phyloP scores from a whole-genome alignment of 1,140 invertebrate genomes.

The Bombus impatiens region DNA sequence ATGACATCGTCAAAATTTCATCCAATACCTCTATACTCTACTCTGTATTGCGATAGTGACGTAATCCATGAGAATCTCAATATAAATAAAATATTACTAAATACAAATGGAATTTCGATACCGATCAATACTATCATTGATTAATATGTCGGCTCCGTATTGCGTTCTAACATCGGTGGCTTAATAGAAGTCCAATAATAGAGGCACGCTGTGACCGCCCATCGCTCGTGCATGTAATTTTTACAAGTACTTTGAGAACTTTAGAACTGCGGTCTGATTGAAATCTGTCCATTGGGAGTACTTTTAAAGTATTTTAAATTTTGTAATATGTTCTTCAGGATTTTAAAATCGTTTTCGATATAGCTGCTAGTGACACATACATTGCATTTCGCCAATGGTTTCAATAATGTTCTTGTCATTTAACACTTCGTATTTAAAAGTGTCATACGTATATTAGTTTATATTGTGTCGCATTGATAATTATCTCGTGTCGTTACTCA shows the following conservation, averaged over 20 bases:
- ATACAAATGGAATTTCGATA: neutral
- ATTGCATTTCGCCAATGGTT: neutral
- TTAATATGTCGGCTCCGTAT: conserved; percentile 7
- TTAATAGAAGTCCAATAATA: conserved; percentile 7
- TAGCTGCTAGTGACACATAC: neutral
- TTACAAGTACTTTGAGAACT: neutral
- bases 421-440: too few species aligned
- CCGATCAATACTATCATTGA: neutral
- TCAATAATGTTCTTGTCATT: neutral
- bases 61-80: neutral
- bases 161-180: neutral
- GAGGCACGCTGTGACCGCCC: neutral
- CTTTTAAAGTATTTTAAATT: neutral
- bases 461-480: neutral
- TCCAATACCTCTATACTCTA: neutral
- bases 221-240: neutral
- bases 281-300: neutral
- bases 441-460: too few species aligned
- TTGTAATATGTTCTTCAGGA: neutral
- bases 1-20: neutral
- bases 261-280: neutral
- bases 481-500: neutral
- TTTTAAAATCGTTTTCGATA: neutral
- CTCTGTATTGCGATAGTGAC: neutral
- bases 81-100: conserved; percentile 10